phyloP scores from a whole-genome alignment of 2,797 vertebrate genomes.

The Pseudopleuronectes americanus region DNA sequence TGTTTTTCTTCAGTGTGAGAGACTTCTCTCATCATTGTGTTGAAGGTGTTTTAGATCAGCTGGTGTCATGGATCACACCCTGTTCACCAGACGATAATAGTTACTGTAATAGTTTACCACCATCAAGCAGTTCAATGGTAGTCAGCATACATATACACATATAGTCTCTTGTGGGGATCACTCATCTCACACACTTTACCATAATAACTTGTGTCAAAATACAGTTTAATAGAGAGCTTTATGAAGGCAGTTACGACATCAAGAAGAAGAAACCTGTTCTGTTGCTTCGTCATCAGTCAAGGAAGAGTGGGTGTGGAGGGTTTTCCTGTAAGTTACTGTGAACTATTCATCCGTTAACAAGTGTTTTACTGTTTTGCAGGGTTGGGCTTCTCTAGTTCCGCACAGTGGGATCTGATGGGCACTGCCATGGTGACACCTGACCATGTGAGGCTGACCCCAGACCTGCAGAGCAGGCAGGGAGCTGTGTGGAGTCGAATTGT shows the following conservation, averaged over 20 bases:
- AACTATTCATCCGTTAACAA: neutral
- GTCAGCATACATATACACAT: too few relatives aligned
- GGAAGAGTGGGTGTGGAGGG: neutral
- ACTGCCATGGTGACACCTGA: conserved; percentile 92
- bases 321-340: neutral
- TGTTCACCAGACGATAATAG: too few relatives aligned
- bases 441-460: conserved; percentile 91
- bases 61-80: too few relatives aligned
- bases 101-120: too few relatives aligned
- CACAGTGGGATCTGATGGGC: conserved; percentile 93
- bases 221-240: too few relatives aligned
- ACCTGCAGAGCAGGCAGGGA: conserved; percentile 93
- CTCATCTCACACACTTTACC: too few relatives aligned
- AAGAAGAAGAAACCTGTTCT: too few relatives aligned
- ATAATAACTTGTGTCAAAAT: too few relatives aligned
- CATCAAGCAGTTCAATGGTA: too few relatives aligned
- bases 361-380: conserved; percentile 72
- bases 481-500: conserved; percentile 95
- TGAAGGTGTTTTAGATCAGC: too few relatives aligned
- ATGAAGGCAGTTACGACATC: neutral
- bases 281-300: neutral
- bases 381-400: conserved; percentile 90
- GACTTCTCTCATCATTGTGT: neutral
- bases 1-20: neutral
- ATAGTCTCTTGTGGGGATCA: too few relatives aligned